A percentile compares a stretch with the other conserved stretches of the same genome.
Evolutionary conservation across 37 sponge, comb jelly and placozoan species (phyloP).

Genomic region (Ianthella basta): DNA sequence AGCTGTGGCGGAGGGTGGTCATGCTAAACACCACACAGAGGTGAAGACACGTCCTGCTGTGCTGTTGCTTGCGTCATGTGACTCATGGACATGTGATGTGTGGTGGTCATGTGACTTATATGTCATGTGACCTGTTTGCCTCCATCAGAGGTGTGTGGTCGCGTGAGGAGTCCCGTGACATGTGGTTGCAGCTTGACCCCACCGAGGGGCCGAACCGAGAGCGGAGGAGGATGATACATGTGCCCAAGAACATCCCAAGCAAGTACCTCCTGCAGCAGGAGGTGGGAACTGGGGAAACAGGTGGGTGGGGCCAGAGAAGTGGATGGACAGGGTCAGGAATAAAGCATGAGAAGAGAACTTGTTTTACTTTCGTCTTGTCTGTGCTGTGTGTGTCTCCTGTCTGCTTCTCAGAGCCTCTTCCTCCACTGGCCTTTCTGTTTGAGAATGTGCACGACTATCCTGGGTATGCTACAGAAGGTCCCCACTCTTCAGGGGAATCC

Average conservation of each 20-base stretch:
- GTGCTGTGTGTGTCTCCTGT: not conserved
- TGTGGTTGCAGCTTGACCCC: conserved; percentile 94
- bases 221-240: conserved; percentile 74
- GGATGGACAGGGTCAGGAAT: not conserved
- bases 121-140: no score
- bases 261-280: conserved; percentile 66
- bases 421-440: conserved; percentile 21
- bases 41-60: conserved; percentile 16
- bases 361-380: not conserved
- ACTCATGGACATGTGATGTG: not conserved
- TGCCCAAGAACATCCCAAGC: conserved; percentile 47
- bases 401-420: not conserved
- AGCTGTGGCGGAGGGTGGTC: conserved; percentile 68
- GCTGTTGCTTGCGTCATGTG: no score
- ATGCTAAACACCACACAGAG: conserved; percentile 66
- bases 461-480: not conserved
- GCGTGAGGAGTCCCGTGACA: conserved; percentile 65
- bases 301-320: not conserved
- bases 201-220: conserved; percentile 91
- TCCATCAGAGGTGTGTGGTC: conserved; percentile 74
- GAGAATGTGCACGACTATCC: not conserved
- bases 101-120: not conserved
- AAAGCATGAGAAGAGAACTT: no score
- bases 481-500: not conserved
- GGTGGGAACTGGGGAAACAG: not conserved